Conservation (phyloP, 2,113 vertebrate genomes). For the Microtus richardsoni region DNA sequence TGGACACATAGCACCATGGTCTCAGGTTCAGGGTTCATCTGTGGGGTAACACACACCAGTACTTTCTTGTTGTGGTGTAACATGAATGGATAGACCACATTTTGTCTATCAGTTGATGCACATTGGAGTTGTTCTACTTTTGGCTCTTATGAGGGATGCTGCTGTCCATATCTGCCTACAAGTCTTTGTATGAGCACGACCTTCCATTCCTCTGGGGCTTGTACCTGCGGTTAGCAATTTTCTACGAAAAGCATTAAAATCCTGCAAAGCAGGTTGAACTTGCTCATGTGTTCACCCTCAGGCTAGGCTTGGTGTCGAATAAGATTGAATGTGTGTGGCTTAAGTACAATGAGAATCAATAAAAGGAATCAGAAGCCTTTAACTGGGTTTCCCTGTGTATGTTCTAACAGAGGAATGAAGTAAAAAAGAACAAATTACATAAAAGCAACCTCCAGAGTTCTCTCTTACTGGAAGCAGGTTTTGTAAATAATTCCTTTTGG, state of each 20-base stretch:
- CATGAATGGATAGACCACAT: neutral
- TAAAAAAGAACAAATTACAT: conserved; percentile 63
- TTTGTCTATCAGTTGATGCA: neutral
- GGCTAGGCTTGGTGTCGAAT: neutral
- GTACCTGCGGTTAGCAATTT: neutral
- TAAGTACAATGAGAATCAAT: conserved; percentile 17
- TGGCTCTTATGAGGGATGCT: neutral
- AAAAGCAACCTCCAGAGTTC: conserved; percentile 72
- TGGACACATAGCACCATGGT: neutral
- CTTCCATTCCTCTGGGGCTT: neutral
- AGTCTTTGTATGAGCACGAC: neutral
- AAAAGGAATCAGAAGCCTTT: conserved; percentile 67
- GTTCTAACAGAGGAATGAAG: conserved; percentile 35
- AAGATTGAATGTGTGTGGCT: neutral
- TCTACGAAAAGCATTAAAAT: neutral
- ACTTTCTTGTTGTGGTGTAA: neutral
- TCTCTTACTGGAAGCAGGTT: conserved; percentile 81
- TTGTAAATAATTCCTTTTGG: conserved; percentile 86
- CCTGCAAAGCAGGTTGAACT: neutral
- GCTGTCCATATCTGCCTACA: neutral
- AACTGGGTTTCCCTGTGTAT: conserved; percentile 35
- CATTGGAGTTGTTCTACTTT: neutral
- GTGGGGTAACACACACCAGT: neutral
- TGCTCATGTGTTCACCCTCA: neutral
- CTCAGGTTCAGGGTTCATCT: neutral